Conservation (phyloP, 2,113 vertebrate genomes). For the Electrona antarctica region DNA sequence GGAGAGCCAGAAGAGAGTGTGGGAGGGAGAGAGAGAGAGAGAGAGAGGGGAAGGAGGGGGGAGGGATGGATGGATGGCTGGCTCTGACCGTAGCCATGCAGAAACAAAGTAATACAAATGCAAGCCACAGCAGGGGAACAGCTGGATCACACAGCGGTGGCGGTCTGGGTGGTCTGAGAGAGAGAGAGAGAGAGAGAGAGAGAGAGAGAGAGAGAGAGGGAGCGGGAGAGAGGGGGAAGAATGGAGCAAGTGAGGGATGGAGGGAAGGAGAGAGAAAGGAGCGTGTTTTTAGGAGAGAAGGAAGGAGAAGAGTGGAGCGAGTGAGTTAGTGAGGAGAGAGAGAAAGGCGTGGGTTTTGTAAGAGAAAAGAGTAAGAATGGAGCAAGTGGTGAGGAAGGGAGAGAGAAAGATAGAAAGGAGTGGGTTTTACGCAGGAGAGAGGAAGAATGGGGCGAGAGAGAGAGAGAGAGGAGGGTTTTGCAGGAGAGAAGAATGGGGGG, state of each 20-base stretch:
- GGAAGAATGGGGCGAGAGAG: not conserved
- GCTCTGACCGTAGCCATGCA: conserved; percentile 66
- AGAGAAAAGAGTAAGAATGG: no score
- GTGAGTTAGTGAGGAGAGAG: not conserved
- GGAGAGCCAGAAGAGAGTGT: conserved; percentile 31
- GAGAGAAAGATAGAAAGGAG: conserved; percentile 39
- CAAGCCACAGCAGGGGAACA: conserved; percentile 76
- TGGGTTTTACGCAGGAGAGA: not conserved
- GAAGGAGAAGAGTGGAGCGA: not conserved
- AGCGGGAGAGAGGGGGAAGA: conserved; percentile 16
- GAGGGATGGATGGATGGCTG: conserved; percentile 42
- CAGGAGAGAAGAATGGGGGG: conserved; percentile 1
- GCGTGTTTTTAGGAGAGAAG: not conserved
- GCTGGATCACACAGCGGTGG: conserved; percentile 72
- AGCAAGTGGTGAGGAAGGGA: conserved; percentile 6
- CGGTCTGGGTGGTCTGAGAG: conserved; percentile 79
- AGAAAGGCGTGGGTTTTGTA: not conserved
- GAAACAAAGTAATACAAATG: conserved; percentile 84
- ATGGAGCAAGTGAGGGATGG: not conserved
- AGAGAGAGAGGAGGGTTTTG: not conserved
- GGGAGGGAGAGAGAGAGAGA: conserved; percentile 35
- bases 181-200: conserved; percentile 39
- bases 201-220: conserved; percentile 30
- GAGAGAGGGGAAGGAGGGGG: conserved; percentile 7
- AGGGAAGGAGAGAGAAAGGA: not conserved